Evolutionary conservation across 2,113 vertebrate species (phyloP).

Genomic region (Bubo scandiacus): DNA sequence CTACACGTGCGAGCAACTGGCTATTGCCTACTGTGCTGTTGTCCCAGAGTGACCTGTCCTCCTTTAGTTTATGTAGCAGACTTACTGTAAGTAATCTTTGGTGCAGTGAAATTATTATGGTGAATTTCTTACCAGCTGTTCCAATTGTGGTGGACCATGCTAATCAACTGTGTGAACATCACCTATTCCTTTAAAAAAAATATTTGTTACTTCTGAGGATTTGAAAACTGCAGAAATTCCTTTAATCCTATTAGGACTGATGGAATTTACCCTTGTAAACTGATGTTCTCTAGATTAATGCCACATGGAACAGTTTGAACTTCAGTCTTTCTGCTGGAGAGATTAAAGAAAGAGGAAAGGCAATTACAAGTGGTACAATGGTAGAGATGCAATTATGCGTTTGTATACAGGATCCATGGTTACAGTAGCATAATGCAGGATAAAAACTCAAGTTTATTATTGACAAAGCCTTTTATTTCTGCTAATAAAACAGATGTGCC

Average conservation of each 20-base stretch:
- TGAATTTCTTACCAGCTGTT: neutral
- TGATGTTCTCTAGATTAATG: neutral
- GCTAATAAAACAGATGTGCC: neutral
- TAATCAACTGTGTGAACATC: neutral
- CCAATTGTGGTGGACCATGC: neutral
- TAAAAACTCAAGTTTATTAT: neutral
- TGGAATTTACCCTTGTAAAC: conserved; percentile 4
- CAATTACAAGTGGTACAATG: neutral
- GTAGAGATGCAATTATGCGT: neutral
- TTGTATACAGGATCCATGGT: neutral
- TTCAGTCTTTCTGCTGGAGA: neutral
- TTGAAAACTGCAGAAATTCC: neutral
- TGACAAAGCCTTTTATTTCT: neutral
- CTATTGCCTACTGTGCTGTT: neutral
- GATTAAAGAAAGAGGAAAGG: neutral
- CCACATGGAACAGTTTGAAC: neutral
- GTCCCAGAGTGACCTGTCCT: neutral
- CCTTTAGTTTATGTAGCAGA: neutral
- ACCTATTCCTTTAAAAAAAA: neutral
- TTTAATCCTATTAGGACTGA: conserved; percentile 42
- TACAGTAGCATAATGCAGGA: neutral
- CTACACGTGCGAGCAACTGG: neutral
- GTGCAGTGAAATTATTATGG: neutral
- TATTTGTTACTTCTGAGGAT: neutral
- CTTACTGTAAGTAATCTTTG: neutral